Evolutionary conservation across 1,140 invertebrate species (phyloP), one percentile per base, ranked within the genome.

Genomic region (Hycleus cichorii): DNA sequence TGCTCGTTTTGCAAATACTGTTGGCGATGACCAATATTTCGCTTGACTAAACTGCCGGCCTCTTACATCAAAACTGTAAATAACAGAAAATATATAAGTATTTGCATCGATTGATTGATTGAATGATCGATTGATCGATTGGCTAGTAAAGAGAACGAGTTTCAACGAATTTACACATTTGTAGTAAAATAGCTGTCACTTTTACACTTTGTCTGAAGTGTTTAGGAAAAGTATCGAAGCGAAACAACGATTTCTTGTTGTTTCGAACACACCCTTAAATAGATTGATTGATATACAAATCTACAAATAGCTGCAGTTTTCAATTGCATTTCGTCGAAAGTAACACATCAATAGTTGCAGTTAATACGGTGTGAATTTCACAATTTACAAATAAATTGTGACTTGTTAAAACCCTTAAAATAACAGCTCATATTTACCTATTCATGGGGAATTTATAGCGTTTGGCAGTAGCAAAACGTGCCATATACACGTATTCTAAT

Each of bases 41-140:
- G 87, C 86, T 66, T 88, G 84, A 25, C 77, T 81, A 56, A 82
- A 81, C 39, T 83, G 81, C 1, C 85, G 80, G 38, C 86, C 88
- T 44, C 90, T 78, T 42, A 90, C 87, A 74, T 92, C 90, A 69
- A 90, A 91, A 72, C 90, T 92, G 78, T 50, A 80, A 80, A 49
- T 71, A 58, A 72, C 71, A 70, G 11, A 42, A 42, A 42, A 72
- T 50, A 56, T 18, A 1, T 18, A 18, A 18, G 18, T 18, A 18
- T 18, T 18, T 18, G 18, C 2, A 18, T 18, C 18, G 43, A 26
- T 51, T 51, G 8, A 48, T 32, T 47, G 47, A 43, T 26, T 32
- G 18, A 54, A 12, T 38, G 44, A 47, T 43, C 11, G 32, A 38
- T 46, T 39, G 46, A 43, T 43, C 45, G n/a, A 52, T 24, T 38